Evolutionary conservation across 2,888 invertebrate species (phyloP).

Genomic region (Odontomyia ornata): DNA sequence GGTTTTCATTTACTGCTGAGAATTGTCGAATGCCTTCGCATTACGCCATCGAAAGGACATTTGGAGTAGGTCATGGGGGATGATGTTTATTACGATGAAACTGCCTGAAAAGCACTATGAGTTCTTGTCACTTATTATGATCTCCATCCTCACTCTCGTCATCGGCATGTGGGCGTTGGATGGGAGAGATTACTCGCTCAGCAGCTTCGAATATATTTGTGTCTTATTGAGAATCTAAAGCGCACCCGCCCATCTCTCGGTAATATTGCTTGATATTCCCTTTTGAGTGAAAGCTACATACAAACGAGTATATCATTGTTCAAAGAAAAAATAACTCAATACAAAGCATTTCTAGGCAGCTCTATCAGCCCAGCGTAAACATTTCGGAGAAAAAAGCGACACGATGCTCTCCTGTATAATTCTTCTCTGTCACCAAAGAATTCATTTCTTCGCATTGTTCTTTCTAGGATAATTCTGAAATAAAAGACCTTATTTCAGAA

Average conservation of each 20-base stretch:
- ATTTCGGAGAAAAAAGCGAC: neutral
- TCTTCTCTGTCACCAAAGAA: neutral
- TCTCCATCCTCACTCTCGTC: neutral
- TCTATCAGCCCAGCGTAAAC: constrained; percentile 1
- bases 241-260: neutral
- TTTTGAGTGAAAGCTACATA: constrained; percentile 16
- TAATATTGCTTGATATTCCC: neutral
- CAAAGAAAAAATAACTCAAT: too few species aligned
- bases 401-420: neutral
- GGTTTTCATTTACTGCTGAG: constrained; percentile 17
- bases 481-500: constrained; percentile 19
- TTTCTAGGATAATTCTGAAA: neutral
- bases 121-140: constrained; percentile 37
- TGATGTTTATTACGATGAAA: constrained; percentile 38
- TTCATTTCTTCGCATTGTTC: neutral
- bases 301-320: constrained; percentile 31
- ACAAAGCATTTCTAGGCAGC: too few species aligned
- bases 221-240: constrained; percentile 7
- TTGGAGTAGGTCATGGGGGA: constrained; percentile 28
- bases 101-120: constrained; percentile 34
- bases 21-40: neutral
- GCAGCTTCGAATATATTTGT: constrained; percentile 9
- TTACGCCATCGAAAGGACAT: constrained; percentile 25
- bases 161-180: neutral
- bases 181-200: constrained; percentile 15